These are phyloP conservation scores for Apteryx mantelli DNA, from an alignment of 2,113 vertebrate genomes.

Conservation along the genomic window DNA sequence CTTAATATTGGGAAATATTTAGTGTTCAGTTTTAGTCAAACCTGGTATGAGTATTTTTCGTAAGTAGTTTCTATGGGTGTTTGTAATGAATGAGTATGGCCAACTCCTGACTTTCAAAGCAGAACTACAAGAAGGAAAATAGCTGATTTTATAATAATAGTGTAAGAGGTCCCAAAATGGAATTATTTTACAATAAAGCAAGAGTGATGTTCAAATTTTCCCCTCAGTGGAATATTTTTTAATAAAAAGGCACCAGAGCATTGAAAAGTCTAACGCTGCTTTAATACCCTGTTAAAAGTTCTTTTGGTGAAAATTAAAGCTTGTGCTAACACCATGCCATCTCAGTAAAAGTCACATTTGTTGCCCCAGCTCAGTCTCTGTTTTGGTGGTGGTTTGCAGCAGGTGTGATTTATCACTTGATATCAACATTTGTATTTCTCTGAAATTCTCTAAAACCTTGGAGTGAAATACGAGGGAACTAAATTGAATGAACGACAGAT, in stretches of 20 bases:
- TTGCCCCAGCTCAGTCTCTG: not conserved
- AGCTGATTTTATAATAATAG: not conserved
- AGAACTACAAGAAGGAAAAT: not conserved
- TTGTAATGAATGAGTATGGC: not conserved
- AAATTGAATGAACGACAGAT: not conserved
- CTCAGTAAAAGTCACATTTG: not conserved
- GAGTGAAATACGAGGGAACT: not conserved
- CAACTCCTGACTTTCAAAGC: not conserved
- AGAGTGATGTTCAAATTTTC: not conserved
- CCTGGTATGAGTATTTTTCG: not conserved
- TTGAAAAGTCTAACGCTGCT: not conserved
- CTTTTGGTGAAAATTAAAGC: not conserved
- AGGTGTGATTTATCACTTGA: not conserved
- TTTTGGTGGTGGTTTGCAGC: not conserved
- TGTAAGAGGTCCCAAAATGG: not conserved
- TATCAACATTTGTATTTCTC: not conserved
- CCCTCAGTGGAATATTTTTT: not conserved
- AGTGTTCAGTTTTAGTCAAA: not conserved
- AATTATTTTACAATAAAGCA: not conserved
- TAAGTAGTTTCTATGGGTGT: not conserved
- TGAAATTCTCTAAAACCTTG: not conserved
- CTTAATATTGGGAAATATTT: not conserved
- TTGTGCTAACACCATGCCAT: not conserved
- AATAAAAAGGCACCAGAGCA: not conserved
- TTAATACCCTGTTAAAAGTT: not conserved